These are phyloP conservation scores for Chrysolina americana DNA, from an alignment of 2,888 invertebrate genomes.

Conservation along the genomic window DNA sequence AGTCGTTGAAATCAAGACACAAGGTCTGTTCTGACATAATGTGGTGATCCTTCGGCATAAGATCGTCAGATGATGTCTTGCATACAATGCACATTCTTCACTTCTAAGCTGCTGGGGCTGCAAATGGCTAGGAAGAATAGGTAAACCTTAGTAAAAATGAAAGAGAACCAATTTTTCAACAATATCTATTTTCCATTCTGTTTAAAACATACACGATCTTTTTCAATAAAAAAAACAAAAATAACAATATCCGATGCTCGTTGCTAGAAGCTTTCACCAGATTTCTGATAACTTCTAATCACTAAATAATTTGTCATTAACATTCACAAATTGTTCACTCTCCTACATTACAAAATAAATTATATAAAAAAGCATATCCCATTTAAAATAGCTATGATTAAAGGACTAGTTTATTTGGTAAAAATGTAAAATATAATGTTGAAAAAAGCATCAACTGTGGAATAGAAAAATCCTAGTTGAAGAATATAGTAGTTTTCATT, in stretches of 20 bases:
- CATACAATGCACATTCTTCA: too few relatives aligned
- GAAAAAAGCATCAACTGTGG: constrained; percentile 41
- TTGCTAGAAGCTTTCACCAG: neutral
- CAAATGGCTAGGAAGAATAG: neutral
- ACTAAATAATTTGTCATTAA: constrained; percentile 25
- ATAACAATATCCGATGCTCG: constrained; percentile 40
- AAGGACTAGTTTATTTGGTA: constrained; percentile 54
- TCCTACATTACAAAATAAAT: constrained; percentile 47
- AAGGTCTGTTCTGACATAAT: too few relatives aligned
- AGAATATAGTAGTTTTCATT: constrained; percentile 27
- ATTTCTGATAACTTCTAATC: constrained; percentile 20
- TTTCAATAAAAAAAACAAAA: constrained; percentile 48
- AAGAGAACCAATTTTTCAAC: constrained; percentile 45
- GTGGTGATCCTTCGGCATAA: too few relatives aligned
- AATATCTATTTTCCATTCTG: constrained; percentile 59
- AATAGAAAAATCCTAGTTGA: constrained; percentile 35
- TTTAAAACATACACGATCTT: constrained; percentile 54
- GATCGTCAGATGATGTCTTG: too few relatives aligned
- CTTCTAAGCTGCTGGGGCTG: too few relatives aligned
- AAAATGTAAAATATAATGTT: constrained; percentile 45
- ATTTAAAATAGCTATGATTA: constrained; percentile 43
- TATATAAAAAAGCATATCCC: constrained; percentile 49
- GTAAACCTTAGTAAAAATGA: neutral
- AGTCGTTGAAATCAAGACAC: too few relatives aligned
- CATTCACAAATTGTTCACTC: constrained; percentile 29